These are phyloP conservation scores for Amyelois transitella DNA, from an alignment of 1,140 invertebrate genomes.

Conservation along the genomic window DNA sequence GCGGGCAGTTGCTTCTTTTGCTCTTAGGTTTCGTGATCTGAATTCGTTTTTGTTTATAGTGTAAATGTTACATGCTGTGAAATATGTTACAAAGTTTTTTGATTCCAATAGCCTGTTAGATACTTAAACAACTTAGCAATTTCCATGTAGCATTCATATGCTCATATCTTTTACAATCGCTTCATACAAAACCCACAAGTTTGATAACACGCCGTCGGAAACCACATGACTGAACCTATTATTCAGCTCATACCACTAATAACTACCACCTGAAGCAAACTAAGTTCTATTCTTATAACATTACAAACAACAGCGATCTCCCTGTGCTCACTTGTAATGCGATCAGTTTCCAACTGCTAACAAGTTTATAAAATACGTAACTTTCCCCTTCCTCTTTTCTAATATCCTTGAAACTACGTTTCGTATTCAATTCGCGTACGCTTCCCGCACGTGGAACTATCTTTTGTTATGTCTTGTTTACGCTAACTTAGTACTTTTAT, in stretches of 20 bases:
- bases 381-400: constrained; percentile 19
- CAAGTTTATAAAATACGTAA: constrained; percentile 23
- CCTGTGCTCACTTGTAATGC: background rate
- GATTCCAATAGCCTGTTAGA: no score
- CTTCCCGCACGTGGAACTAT: background rate
- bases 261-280: background rate
- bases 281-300: background rate
- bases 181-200: no score
- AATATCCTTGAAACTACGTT: constrained; percentile 13
- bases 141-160: no score
- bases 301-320: background rate
- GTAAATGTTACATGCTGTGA: no score
- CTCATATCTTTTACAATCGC: no score
- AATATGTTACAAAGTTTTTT: no score
- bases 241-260: background rate
- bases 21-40: no score
- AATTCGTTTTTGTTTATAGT: no score
- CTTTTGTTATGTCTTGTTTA: background rate
- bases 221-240: background rate
- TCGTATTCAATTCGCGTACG: constrained; percentile 15
- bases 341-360: constrained; percentile 17
- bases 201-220: background rate
- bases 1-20: no score
- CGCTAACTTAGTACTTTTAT: background rate
- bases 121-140: no score